A percentile compares a stretch with the other conserved stretches of the same genome.
These are phyloP conservation scores for Genyomyrus donnyi DNA, from an alignment of 2,113 vertebrate genomes.

Conservation along the genomic window DNA sequence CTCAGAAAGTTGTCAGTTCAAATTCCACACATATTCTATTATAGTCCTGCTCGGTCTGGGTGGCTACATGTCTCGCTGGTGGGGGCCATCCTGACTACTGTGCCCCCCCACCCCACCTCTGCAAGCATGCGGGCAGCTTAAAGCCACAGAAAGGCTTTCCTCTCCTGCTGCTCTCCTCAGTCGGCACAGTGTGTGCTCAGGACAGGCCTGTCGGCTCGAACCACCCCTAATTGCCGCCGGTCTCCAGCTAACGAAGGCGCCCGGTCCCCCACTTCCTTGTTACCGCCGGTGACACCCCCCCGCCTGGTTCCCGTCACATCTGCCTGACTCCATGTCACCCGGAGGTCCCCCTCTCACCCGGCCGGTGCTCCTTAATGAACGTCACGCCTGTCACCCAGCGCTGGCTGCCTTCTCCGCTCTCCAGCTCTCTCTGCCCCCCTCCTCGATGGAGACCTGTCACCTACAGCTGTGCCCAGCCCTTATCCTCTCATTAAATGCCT, in stretches of 20 bases:
- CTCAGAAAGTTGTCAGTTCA: background rate
- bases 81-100: background rate
- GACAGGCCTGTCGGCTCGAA: background rate
- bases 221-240: background rate
- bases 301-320: background rate
- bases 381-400: background rate
- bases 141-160: background rate
- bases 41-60: background rate
- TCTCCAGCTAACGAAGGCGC: background rate
- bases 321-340: background rate
- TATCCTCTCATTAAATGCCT: slow-evolving; percentile 3
- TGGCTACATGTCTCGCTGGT: background rate
- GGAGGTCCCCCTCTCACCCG: too few species aligned
- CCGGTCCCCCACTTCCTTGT: background rate
- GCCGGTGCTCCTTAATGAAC: background rate
- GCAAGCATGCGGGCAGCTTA: background rate
- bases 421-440: background rate
- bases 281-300: background rate
- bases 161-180: background rate
- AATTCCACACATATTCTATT: background rate
- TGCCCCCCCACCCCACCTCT: background rate
- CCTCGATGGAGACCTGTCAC: background rate
- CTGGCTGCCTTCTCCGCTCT: background rate
- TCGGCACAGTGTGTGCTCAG: background rate
- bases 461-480: background rate